Evolutionary conservation across 2,888 invertebrate genomes (phyloP), one percentile per base, ranked within the genome.

Genomic region (Ochropleura leucogaster): DNA sequence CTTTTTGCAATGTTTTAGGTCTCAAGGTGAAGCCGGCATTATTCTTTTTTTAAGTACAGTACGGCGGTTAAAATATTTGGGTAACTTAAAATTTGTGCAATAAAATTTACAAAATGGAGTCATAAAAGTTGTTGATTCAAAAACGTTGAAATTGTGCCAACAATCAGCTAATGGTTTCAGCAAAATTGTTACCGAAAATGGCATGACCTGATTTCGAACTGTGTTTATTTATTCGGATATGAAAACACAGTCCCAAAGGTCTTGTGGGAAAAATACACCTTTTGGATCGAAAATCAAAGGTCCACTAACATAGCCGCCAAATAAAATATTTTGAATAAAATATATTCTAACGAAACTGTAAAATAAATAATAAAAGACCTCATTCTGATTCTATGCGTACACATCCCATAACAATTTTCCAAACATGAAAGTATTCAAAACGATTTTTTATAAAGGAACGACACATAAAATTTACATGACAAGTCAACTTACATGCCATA

Each of bases 391-490:
- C 91, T 76, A 88, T 88, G 85, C 89, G 84, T 86, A 87, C 82
- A 86, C 86, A 86, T 89, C 85, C 80, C 87, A 87, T 88, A 90
- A 90, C 86, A 90, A 87, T 90, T 92, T 90, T 86, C 86, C 82
- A 85, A 85, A 86, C 84, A 89, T 87, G 86, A 89, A 87, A 87
- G 85, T 87, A 87, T 89, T 89, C 87, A 87, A 87, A 87, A 89
- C 81, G 87, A 85, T 88, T 90, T 91, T 84, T 84, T 88, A 90
- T 87, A 89, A 89, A 90, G 84, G 85, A 87, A 87, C 88, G 87
- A 88, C 85, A 89, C 86, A 91, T 92, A 89, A 92, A 91, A 93
- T 93, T 93, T 92, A 93, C 93, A 94, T 94, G 92, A 94, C 93
- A 94, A 92, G 89, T 87, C 89, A 91, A 92, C 92, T 92, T 91